Base-by-base conservation (phyloP, 2,113 vertebrate genomes). In the Sterna hirundo region DNA sequence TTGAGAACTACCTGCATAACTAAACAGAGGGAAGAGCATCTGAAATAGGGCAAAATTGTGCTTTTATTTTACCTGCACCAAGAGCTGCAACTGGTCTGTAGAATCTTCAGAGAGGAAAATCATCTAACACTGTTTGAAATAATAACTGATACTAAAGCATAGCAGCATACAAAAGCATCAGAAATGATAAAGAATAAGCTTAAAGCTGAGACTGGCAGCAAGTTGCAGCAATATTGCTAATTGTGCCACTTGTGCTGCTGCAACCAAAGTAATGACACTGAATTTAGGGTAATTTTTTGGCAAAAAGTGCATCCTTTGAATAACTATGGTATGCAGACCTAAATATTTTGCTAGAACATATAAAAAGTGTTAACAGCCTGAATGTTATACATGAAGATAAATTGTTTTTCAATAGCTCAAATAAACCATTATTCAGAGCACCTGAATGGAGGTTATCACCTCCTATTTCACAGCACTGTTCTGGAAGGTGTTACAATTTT, bases 31-130 rank as follows among this genome's bases (percentile, higher is more conserved):
- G 71, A 98, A 97, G 79, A 93, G 76, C 93, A 93, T 97, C 58
- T 94, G 66, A 94, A 97, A 97, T 15, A 57, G 75, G 93, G 90
- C 27, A 97, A 97, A 97, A 97, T 97, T 98, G 98, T 98, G 98
- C 98, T 98, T 98, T 95, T 98, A 69, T 96, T 78, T 95, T 86
- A 96, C 94, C 95, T 96, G 94, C 97, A 97, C 83, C 95, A 95
- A 96, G 94, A 96, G 88, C 92, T 96, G 77, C 60, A 66, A 94
- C 75, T 77, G 90, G 82, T 97, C 78, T 96, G 90, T 68, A 95
- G 74, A 94, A 93, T 81, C 62, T 88, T 96, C 64, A 64, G 94
- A 87, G 84, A 97, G 49, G 75, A 91, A 94, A 97, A 97, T 91
- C 82, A 79, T 54, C 70, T 95, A 98, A 98, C 91, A 95, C 97